Base-by-base conservation (phyloP, 2,888 invertebrate genomes). In the Augiades crinisus region DNA sequence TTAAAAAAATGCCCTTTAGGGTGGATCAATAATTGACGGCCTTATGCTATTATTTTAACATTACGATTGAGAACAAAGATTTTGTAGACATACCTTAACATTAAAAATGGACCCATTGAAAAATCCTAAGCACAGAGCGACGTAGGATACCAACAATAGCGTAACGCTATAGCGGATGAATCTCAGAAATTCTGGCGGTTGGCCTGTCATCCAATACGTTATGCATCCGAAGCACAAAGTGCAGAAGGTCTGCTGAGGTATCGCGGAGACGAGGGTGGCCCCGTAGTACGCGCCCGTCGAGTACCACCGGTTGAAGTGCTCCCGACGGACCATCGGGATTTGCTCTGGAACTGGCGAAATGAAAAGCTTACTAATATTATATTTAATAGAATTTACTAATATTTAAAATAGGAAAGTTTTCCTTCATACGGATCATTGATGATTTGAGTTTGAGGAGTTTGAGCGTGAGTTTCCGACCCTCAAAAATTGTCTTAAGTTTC, bases 291-390 rank as follows among this genome's bases (percentile, higher is more conserved):
- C 94, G 41, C 94, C 93, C 1, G 96, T 83, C 13, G 95, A 95
- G 81, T 97, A 97, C 97, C 97, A 97, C 53, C 96, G 92, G 81
- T 97, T 97, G 66, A 96, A 94, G 72, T 96, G 95, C 72, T 97
- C 97, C 41, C 96, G 87, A 2, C 93, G 92, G 47, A 96, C 92
- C 51, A 96, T 93, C 10, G 95, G 93, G 78, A 96, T 91, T 84
- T 97, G 96, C 68, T 94, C 84, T 22, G 97, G 96, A 92, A 96
- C 97, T 97, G 47, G 78, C 74, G 44, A 62, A 68, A 40, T 40
- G 5, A 30, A 53, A 36, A 30, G n/a, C n/a, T n/a, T n/a, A n/a
- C n/a, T n/a, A n/a, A n/a, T n/a, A n/a, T n/a, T n/a, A n/a, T n/a
- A n/a, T n/a, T n/a, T n/a, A n/a, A n/a, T n/a, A n/a, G n/a, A n/a